Percentiles rank a stretch among this genome's conserved stretches.
phyloP scores from a whole-genome alignment of 2,888 invertebrate species.

The Parascotia fuliginaria region DNA sequence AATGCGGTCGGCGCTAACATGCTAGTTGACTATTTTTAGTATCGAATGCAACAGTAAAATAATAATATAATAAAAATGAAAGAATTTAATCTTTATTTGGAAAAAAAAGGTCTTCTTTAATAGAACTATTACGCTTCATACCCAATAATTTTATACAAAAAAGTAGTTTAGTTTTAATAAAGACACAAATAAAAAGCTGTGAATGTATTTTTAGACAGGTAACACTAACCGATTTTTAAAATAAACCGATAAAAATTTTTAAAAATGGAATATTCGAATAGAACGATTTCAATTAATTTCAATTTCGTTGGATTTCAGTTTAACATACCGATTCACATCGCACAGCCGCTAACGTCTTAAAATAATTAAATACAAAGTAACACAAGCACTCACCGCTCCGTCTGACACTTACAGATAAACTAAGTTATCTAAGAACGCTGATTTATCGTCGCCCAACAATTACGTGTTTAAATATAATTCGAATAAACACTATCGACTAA shows the following conservation, averaged over 20 bases:
- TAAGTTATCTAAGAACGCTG: constrained; percentile 44
- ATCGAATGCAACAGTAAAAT: background rate
- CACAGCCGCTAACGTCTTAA: background rate
- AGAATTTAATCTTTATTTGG: no score
- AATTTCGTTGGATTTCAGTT: background rate
- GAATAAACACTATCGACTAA: constrained; percentile 37
- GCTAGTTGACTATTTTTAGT: background rate
- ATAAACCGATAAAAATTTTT: no score
- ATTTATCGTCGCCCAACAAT: constrained; percentile 39
- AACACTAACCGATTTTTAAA: no score
- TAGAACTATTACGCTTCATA: no score
- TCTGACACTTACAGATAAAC: constrained; percentile 62
- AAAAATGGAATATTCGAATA: no score
- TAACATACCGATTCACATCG: background rate
- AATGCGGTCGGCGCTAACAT: background rate
- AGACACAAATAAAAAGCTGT: no score
- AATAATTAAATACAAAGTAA: constrained; percentile 13
- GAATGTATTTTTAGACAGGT: no score
- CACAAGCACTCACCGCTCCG: constrained; percentile 53
- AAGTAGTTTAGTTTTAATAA: no score
- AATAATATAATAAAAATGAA: no score
- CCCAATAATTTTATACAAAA: no score
- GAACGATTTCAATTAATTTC: no score
- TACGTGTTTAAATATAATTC: constrained; percentile 44
- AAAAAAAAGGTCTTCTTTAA: no score